These are phyloP conservation scores for Cydia splendana DNA, from an alignment of 1,140 invertebrate species.

Conservation along the genomic window DNA sequence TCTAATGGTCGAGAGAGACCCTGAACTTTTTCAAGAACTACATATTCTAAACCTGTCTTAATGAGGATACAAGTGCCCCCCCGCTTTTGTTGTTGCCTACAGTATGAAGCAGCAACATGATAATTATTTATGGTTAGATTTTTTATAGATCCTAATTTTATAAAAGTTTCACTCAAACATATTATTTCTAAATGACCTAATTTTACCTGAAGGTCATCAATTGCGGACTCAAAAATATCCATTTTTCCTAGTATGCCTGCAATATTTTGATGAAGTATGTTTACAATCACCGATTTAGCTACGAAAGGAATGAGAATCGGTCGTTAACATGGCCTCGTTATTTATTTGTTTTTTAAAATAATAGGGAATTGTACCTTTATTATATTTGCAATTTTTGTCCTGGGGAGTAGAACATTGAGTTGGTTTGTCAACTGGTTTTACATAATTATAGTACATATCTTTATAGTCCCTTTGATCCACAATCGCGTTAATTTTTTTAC, in stretches of 20 bases:
- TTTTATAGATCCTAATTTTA: constrained; percentile 11
- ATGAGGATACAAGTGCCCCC: neutral
- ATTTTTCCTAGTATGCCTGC: neutral
- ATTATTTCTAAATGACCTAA: neutral
- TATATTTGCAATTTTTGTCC: too few relatives aligned
- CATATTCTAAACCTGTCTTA: neutral
- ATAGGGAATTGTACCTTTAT: too few relatives aligned
- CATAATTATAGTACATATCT: too few relatives aligned
- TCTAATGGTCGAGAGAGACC: neutral
- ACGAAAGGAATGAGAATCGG: too few relatives aligned
- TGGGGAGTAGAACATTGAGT: too few relatives aligned
- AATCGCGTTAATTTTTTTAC: too few relatives aligned
- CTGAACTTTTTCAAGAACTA: neutral
- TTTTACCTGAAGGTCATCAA: neutral
- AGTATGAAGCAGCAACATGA: neutral
- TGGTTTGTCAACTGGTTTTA: too few relatives aligned
- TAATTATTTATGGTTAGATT: constrained; percentile 2
- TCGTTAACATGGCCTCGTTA: too few relatives aligned
- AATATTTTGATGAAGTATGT: too few relatives aligned
- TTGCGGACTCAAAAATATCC: neutral
- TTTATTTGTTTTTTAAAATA: too few relatives aligned
- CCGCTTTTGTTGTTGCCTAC: neutral
- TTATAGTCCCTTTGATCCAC: too few relatives aligned
- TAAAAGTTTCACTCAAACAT: constrained; percentile 7
- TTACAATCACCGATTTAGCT: too few relatives aligned